Evolutionary conservation across 2,797 vertebrate genomes (phyloP).

Genomic region (Periparus ater): DNA sequence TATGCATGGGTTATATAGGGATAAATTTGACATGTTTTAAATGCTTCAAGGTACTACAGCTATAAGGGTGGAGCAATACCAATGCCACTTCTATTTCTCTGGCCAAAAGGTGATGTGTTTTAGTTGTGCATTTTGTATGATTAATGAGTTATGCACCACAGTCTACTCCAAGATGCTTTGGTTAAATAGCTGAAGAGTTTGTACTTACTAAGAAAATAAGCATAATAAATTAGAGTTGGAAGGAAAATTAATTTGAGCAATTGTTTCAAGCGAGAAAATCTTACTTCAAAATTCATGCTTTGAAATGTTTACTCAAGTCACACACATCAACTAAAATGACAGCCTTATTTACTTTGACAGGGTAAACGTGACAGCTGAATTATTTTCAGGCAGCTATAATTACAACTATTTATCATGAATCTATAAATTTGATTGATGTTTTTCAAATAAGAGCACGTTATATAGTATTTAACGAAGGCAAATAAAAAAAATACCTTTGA

Average conservation of each 20-base stretch:
- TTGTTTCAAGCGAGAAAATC: constrained; percentile 54
- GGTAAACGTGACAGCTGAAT: constrained; percentile 63
- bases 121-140: background rate
- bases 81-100: background rate
- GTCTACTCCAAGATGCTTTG: background rate
- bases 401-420: constrained; percentile 57
- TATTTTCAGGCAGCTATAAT: constrained; percentile 64
- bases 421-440: constrained; percentile 63
- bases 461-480: constrained; percentile 39
- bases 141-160: background rate
- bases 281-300: constrained; percentile 49
- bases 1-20: background rate
- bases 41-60: background rate
- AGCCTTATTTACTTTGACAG: constrained; percentile 73
- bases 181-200: constrained; percentile 14
- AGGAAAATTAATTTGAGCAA: constrained; percentile 57
- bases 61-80: background rate
- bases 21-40: background rate
- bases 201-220: constrained; percentile 44
- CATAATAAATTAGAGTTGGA: constrained; percentile 47
- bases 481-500: constrained; percentile 28
- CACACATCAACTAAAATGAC: constrained; percentile 69
- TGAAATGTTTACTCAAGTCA: constrained; percentile 70
- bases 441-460: constrained; percentile 47
- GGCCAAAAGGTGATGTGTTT: background rate